Conservation (phyloP, 2,797 vertebrate species). For the Mormyrops boulengeri region DNA sequence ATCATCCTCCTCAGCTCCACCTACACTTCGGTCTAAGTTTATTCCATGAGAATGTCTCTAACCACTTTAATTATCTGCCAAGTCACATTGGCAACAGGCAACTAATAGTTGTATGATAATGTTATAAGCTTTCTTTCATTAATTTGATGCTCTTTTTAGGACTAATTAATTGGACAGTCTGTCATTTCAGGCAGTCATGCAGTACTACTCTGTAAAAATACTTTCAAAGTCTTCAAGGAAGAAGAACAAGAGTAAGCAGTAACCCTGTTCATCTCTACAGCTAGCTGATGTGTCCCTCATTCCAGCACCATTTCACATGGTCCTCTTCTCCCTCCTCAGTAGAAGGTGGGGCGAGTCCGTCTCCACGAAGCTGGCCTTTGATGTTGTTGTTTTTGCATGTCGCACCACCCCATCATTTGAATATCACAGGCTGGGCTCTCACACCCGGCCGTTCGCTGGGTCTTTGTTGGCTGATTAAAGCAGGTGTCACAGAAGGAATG, state of each 20-base stretch:
- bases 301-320: background rate
- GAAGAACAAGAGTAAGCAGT: background rate
- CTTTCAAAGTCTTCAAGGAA: background rate
- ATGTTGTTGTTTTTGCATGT: conserved; percentile 54
- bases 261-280: background rate
- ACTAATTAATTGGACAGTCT: conserved; percentile 5
- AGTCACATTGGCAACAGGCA: background rate
- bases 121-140: conserved; percentile 11
- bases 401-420: conserved; percentile 61
- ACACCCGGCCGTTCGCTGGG: conserved; percentile 40
- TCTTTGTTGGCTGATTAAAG: conserved; percentile 47
- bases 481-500: conserved; percentile 44
- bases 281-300: background rate
- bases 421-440: conserved; percentile 58
- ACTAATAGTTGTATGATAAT: background rate
- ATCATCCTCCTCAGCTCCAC: background rate
- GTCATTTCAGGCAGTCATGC: background rate
- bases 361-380: conserved; percentile 57
- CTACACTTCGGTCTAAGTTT: background rate
- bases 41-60: background rate
- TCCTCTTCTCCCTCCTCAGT: conserved; percentile 32
- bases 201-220: background rate
- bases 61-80: background rate
- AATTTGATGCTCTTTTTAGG: conserved; percentile 7
- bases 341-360: conserved; percentile 48